A percentile compares a stretch with the other conserved stretches of the same genome.
Evolutionary conservation across 2,888 invertebrate genomes (phyloP).

Genomic region (Stenodema calcarata): DNA sequence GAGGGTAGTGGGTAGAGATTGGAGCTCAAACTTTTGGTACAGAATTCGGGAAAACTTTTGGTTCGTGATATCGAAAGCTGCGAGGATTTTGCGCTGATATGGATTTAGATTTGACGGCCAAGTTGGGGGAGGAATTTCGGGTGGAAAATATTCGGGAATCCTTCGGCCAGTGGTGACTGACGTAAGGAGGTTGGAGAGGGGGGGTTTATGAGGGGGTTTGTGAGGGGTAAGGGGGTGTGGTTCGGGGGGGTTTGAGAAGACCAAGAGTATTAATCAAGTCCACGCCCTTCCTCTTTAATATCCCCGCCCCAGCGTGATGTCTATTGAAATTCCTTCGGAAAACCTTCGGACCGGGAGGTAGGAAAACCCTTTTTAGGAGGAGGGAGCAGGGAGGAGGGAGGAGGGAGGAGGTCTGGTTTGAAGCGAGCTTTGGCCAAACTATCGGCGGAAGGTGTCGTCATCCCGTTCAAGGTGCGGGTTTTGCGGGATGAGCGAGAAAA

Average conservation of each 20-base stretch:
- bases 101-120: neutral
- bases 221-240: too few species aligned
- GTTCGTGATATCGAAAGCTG: neutral
- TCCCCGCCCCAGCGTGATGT: conserved; percentile 37
- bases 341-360: neutral
- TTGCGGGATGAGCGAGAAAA: neutral
- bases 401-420: neutral
- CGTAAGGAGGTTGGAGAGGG: too few species aligned
- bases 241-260: conserved; percentile 11
- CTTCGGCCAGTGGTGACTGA: neutral
- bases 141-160: neutral
- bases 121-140: neutral
- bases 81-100: neutral
- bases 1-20: neutral
- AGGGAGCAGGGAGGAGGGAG: neutral
- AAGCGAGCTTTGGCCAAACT: neutral
- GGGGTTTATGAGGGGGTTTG: too few species aligned
- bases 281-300: conserved; percentile 45
- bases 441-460: neutral
- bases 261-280: conserved; percentile 47
- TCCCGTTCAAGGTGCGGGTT: neutral
- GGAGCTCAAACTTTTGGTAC: neutral
- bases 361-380: neutral
- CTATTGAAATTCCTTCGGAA: conserved; percentile 39
- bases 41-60: neutral